Evolutionary conservation across 2,797 vertebrate genomes (phyloP).

Genomic region (Sebastiscus albofasciatus): DNA sequence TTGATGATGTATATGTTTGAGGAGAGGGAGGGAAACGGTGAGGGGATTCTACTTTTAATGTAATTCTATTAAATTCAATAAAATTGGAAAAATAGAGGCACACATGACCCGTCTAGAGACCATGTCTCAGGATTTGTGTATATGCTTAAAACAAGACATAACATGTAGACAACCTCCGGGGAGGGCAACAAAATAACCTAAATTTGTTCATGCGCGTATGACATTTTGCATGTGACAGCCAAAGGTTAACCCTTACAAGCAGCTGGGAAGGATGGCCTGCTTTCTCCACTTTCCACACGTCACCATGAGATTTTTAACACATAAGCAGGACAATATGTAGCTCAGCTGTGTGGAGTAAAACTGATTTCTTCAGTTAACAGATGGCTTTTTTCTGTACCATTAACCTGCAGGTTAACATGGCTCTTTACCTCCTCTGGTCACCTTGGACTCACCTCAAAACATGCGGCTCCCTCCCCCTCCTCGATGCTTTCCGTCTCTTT

Average conservation of each 20-base stretch:
- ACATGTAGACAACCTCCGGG: not conserved
- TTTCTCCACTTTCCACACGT: not conserved
- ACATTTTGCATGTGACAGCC: constrained; percentile 52
- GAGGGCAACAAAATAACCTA: constrained; percentile 33
- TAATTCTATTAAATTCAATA: not conserved
- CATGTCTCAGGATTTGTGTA: not conserved
- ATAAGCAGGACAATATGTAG: not conserved
- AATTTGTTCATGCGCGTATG: constrained; percentile 40
- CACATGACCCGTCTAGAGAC: not conserved
- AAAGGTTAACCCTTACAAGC: constrained; percentile 36
- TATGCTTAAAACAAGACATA: constrained; percentile 10
- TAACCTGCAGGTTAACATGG: constrained; percentile 71
- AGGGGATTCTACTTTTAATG: not conserved
- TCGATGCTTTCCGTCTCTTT: constrained; percentile 23
- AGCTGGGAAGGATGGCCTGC: not conserved
- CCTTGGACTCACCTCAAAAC: constrained; percentile 82
- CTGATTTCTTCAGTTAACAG: constrained; percentile 28
- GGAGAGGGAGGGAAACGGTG: not conserved
- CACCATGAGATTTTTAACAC: not conserved
- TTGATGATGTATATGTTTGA: not conserved
- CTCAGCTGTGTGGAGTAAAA: not conserved
- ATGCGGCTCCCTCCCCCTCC: constrained; percentile 58
- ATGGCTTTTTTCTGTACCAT: constrained; percentile 52
- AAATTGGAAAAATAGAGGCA: not conserved
- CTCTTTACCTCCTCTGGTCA: constrained; percentile 69